Evolutionary conservation across 1,140 invertebrate genomes (phyloP).

Genomic region (Ceratoteleas bidentatus): DNA sequence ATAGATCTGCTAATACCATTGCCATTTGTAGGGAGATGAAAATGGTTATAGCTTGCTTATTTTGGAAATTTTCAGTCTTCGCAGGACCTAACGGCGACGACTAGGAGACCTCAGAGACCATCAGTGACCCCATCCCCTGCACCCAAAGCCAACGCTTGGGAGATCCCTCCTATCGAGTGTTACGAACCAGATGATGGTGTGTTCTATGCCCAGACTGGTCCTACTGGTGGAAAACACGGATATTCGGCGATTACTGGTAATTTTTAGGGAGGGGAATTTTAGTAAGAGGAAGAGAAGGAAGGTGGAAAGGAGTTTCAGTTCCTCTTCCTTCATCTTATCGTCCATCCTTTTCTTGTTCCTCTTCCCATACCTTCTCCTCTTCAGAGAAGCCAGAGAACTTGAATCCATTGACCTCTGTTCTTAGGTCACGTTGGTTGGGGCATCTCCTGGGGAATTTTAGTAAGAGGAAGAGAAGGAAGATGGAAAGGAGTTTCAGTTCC

Average conservation of each 20-base stretch:
- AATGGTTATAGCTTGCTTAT: neutral
- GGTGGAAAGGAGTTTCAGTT: too few species aligned
- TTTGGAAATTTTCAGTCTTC: neutral
- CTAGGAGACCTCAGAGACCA: conserved; percentile 73
- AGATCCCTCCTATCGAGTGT: conserved; percentile 93
- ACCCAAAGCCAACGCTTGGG: conserved; percentile 86
- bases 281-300: too few species aligned
- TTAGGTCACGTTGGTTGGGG: conserved; percentile 95
- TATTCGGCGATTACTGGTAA: conserved; percentile 93
- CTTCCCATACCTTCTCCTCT: too few species aligned
- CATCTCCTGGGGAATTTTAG: too few species aligned
- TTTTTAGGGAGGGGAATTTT: too few species aligned
- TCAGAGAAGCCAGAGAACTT: too few species aligned
- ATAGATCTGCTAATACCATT: too few species aligned
- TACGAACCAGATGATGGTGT: conserved; percentile 94
- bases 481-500: too few species aligned
- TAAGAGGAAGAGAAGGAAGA: too few species aligned
- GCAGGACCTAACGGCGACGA: conserved; percentile 52
- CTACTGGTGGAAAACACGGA: conserved; percentile 90
- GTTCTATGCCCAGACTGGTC: conserved; percentile 95
- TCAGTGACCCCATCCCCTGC: conserved; percentile 85
- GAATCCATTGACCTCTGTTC: conserved; percentile 9
- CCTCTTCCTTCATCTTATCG: too few species aligned
- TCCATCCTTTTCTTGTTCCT: too few species aligned
- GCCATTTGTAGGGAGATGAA: neutral